Conservation (phyloP, 2,113 vertebrate species). For the Ranitomeya imitator region DNA sequence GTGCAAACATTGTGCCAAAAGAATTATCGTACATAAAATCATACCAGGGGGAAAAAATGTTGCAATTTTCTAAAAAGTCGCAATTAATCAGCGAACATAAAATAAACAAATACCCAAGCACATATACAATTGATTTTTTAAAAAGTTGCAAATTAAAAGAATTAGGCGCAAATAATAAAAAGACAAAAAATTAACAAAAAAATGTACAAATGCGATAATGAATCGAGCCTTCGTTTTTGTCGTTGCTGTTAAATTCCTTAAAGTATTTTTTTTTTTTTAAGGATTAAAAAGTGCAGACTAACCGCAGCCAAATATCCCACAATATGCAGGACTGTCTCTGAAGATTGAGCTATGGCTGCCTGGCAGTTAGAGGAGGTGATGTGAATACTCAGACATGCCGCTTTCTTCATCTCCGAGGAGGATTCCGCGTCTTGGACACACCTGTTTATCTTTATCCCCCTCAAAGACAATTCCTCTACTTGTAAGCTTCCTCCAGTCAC, state of each 20-base stretch:
- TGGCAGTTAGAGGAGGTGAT: conserved; percentile 41
- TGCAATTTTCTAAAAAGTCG: too few species aligned
- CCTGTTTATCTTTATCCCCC: conserved; percentile 63
- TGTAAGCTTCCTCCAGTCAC: conserved; percentile 64
- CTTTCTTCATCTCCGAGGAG: conserved; percentile 60
- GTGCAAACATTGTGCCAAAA: too few species aligned
- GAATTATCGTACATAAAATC: too few species aligned
- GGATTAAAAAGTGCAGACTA: conserved; percentile 19
- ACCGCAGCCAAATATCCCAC: conserved; percentile 11
- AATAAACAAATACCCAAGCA: too few species aligned
- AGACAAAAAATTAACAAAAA: too few species aligned
- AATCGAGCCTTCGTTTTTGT: too few species aligned
- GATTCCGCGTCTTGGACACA: conserved; percentile 61
- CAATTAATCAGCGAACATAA: too few species aligned
- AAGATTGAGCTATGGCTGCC: conserved; percentile 23
- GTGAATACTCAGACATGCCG: conserved; percentile 59
- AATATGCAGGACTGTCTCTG: conserved; percentile 46
- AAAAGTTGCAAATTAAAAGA: too few species aligned
- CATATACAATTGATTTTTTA: too few species aligned
- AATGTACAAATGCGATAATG: too few species aligned
- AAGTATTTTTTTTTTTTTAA: conserved; percentile 4
- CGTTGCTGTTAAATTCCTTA: neutral
- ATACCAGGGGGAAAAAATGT: too few species aligned
- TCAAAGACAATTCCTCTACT: conserved; percentile 65
- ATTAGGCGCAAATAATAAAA: too few species aligned